Base-by-base conservation (phyloP, 2,888 invertebrate genomes). In the Eurytoma adleriae region DNA sequence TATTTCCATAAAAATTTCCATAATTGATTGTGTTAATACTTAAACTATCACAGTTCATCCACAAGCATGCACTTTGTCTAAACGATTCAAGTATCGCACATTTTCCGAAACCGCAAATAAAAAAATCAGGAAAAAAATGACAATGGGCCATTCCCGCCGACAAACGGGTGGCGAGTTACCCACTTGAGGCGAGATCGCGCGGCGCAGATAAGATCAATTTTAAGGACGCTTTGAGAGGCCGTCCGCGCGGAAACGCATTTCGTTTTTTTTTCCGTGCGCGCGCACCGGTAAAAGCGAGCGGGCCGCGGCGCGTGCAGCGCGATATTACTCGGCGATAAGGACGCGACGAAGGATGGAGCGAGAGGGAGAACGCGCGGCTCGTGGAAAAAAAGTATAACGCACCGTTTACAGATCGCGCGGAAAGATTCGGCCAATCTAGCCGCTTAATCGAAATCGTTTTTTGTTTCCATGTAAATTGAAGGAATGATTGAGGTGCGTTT, bases 261-360 rank as follows among this genome's bases (percentile, higher is more conserved):
- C 48, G 50, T 40, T 68, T 73, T 73, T 73, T 78, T 68, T 68
- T 48, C 18, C 20, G n/a, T 48, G 18, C 18, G 5, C 30, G 27
- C 5, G 24, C 50, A 61, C 16, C 18, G 48, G 48, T 40, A 59
- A 70, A 70, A 70, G 7, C 20, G 24, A 70, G 70, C 56, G 59
- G 57, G 70, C 56, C 5, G n/a, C 50, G 62, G 16, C 48, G 64
- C n/a, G n/a, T 30, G 50, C 69, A 52, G 54, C 78, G 54, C 78
- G 72, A 66, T 78, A 67, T 78, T 78, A 56, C 62, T 16, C 40
- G 16, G 12, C 78, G 73, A 68, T 73, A 68, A 78, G 59, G 18
- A n/a, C 20, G 77, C 66, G 48, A 20, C 24, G 18, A 16, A 61
- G 18, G 40, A n/a, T 14, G 27, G 27, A 61, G 14, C n/a, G 14